These are phyloP conservation scores for Allacma fusca DNA, from an alignment of 2,888 invertebrate species.

Conservation along the genomic window DNA sequence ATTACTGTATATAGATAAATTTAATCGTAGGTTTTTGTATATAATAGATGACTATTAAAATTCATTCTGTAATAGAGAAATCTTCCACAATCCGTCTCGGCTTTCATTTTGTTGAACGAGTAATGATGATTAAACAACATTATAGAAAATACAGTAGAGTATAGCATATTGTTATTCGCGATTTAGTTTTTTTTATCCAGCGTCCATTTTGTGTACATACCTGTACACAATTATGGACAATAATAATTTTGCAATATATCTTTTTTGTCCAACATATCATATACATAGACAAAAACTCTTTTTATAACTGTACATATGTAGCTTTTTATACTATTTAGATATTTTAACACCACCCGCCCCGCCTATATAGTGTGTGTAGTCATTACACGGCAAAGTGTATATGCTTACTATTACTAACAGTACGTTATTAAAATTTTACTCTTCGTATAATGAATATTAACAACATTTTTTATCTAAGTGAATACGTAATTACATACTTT, in stretches of 20 bases:
- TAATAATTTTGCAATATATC: constrained; percentile 11
- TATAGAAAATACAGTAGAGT: constrained; percentile 12
- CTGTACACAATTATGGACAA: neutral
- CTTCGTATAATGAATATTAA: too few species aligned
- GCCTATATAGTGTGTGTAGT: neutral
- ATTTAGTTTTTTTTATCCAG: neutral
- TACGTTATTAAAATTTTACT: too few species aligned
- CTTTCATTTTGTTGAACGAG: neutral
- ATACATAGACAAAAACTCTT: neutral
- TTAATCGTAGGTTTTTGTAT: neutral
- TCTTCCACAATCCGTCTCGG: neutral
- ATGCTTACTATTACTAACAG: too few species aligned
- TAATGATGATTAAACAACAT: neutral
- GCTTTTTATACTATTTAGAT: too few species aligned
- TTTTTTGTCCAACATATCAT: constrained; percentile 1
- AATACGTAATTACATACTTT: neutral
- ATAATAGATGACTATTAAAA: neutral
- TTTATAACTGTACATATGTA: too few species aligned
- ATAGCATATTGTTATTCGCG: neutral
- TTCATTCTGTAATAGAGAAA: neutral
- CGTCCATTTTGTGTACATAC: neutral
- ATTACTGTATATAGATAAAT: neutral
- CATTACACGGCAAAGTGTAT: neutral
- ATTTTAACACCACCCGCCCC: neutral
- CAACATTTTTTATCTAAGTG: neutral